Base-by-base conservation (phyloP, 1,140 invertebrate species). In the Nasonia giraulti region DNA sequence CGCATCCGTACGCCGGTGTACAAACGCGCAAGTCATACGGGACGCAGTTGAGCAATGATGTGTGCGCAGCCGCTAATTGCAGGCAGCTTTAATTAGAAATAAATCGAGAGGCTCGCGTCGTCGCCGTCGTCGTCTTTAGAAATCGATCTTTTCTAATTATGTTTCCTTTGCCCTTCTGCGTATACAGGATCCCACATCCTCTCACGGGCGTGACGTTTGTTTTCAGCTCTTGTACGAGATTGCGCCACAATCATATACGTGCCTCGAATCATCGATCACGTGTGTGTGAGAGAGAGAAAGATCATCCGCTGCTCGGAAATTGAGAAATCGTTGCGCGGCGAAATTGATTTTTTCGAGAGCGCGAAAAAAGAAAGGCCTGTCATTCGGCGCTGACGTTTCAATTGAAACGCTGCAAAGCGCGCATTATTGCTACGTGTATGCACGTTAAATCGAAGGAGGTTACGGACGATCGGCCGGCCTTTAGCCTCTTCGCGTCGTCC, bases 311-410 rank as follows among this genome's bases (percentile, higher is more conserved):
- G 40, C 23, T 62, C 8, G 23, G 69, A 82, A 62, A 74, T 74
- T 75, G 80, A 74, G 80, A 74, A 75, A 82, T 82, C 44, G n/a
- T 23, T 17, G 12, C 80, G 27, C 1, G 31, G 17, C 10, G 44
- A 40, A 75, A 82, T 81, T 80, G 78, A 81, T 71, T 81, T 74
- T 73, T 50, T 55, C 47, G 1, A 40, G 20, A 8, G 69, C 12
- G 69, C 40, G 31, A 73, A 81, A 27, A 50, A 81, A 80, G 55
- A 40, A 40, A 37, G 40, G 55, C 78, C 33, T 69, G 78, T 68
- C 78, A n/a, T 80, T 80, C 68, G n/a, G 12, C 69, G 69, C 27
- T 62, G 80, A 82, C 80, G 44, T 82, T 74, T 82, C 69, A 74
- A 82, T 82, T 17, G 77, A 33, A 62, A 31, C 2, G 44, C 14